Base-by-base conservation (phyloP, 2,113 vertebrate genomes). In the Taxidea taxus region DNA sequence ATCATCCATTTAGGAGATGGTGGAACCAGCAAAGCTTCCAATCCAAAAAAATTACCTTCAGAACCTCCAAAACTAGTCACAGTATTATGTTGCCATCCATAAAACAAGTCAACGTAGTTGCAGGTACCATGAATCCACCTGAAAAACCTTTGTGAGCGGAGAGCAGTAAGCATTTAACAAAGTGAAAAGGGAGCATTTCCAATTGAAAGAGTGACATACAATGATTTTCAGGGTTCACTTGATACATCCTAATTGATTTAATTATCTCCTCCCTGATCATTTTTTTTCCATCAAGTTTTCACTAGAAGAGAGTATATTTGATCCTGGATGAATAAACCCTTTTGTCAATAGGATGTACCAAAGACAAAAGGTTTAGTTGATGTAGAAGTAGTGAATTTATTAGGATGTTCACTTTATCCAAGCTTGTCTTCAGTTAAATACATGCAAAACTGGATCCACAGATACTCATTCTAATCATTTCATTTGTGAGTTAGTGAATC, bases 191-290 rank as follows among this genome's bases (percentile, higher is more conserved):
- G 60, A 75, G 42, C 42, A 62, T 62, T 97, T 56, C 42, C 25
- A 97, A 72, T 6, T 68, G 82, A 47, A 62, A 94, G 20, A 12
- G 75, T 97, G 88, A 58, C 82, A 92, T 89, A 90, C 58, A 90
- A 70, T 18, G 86, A 94, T 92, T 97, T 92, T 64, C 82, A 97
- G 34, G 56, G 80, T 77, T 97, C 87, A 92, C 80, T 95, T 93
- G 54, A 60, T 37, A 74, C 39, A 95, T 56, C 80, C 31, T 78
- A 14, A 54, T 23, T 92, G 66, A 92, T 96, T 97, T 94, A 90
- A 96, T 97, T 95, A 95, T 90, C 66, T 97, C 25, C 23, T 95
- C 47, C 51, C 66, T 60, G 83, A 97, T 93, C 58, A 34, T 91
- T 82, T 89, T 91, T 98, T 95, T 84, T 68, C 6, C 89, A 83